Percentiles rank a stretch among this genome's conserved stretches.
Evolutionary conservation across 2,113 vertebrate genomes (phyloP).

Genomic region (Syrmaticus mikado): DNA sequence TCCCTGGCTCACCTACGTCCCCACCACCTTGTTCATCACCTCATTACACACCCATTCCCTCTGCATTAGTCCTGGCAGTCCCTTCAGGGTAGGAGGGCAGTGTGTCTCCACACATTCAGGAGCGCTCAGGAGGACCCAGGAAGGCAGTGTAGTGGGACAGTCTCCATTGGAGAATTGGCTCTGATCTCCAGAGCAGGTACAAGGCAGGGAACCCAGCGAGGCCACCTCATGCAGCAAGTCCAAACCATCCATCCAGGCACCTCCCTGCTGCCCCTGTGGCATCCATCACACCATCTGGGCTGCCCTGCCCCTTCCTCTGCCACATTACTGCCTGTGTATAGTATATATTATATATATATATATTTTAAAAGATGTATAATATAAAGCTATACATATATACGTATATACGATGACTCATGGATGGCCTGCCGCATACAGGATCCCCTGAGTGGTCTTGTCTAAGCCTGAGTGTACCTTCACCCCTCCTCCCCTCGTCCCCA

Average conservation of each 20-base stretch:
- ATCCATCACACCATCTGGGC: constrained; percentile 7
- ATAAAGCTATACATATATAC: constrained; percentile 80
- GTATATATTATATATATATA: constrained; percentile 84
- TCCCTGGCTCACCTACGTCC: background rate
- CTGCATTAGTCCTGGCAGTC: background rate
- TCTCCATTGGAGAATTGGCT: background rate
- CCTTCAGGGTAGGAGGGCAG: background rate
- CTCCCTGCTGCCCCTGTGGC: constrained; percentile 48
- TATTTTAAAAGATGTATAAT: constrained; percentile 82
- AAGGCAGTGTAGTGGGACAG: background rate
- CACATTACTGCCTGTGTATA: constrained; percentile 82
- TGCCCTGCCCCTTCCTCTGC: constrained; percentile 24
- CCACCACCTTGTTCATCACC: background rate
- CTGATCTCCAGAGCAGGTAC: background rate
- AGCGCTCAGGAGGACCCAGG: background rate
- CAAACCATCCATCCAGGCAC: constrained; percentile 10
- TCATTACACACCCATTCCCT: background rate
- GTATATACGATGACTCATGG: constrained; percentile 70
- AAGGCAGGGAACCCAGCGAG: constrained; percentile 5
- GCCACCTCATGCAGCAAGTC: constrained; percentile 27
- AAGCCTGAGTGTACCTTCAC: constrained; percentile 42
- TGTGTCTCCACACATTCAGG: background rate
- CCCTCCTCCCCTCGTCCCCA: background rate
- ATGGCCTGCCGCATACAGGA: constrained; percentile 61
- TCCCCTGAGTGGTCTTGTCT: constrained; percentile 63